phyloP scores from a whole-genome alignment of 2,113 vertebrate species.

The Proterorhinus semilunaris region DNA sequence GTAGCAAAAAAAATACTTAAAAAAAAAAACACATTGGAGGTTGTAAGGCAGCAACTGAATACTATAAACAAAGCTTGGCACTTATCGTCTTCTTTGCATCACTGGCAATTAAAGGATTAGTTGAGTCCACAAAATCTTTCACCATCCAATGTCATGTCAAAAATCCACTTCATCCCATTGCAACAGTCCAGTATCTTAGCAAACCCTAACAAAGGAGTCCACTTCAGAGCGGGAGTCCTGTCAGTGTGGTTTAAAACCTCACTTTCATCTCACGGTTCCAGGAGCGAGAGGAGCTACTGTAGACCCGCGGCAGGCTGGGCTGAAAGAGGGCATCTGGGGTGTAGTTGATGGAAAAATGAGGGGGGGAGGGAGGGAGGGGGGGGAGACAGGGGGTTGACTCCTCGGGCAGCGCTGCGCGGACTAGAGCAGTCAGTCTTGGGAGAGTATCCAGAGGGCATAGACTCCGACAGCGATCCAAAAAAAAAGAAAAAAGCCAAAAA shows the following conservation, averaged over 20 bases:
- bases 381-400: slow-evolving; percentile 35
- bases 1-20: slow-evolving; percentile 12
- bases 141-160: slow-evolving; percentile 23
- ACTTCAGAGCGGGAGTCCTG: slow-evolving; percentile 23
- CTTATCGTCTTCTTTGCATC: slow-evolving; percentile 50
- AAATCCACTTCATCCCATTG: slow-evolving; percentile 29
- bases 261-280: slow-evolving; percentile 54
- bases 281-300: slow-evolving; percentile 52
- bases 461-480: slow-evolving; percentile 68
- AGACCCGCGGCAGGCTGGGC: slow-evolving; percentile 49
- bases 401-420: slow-evolving; percentile 51
- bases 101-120: slow-evolving; percentile 48
- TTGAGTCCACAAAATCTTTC: slow-evolving; percentile 18
- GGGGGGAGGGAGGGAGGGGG: slow-evolving; percentile 7
- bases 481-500: background rate
- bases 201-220: slow-evolving; percentile 35
- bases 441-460: slow-evolving; percentile 76
- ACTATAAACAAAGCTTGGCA: slow-evolving; percentile 39
- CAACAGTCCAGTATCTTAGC: slow-evolving; percentile 9
- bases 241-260: slow-evolving; percentile 33
- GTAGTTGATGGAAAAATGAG: slow-evolving; percentile 29
- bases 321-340: slow-evolving; percentile 52
- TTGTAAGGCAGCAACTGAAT: slow-evolving; percentile 10
- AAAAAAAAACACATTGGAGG: slow-evolving; percentile 8
- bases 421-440: slow-evolving; percentile 63